A percentile compares a stretch with the other conserved stretches of the same genome.
Conservation (phyloP, 2,888 invertebrate species). For the Trichopria drosophilae region DNA sequence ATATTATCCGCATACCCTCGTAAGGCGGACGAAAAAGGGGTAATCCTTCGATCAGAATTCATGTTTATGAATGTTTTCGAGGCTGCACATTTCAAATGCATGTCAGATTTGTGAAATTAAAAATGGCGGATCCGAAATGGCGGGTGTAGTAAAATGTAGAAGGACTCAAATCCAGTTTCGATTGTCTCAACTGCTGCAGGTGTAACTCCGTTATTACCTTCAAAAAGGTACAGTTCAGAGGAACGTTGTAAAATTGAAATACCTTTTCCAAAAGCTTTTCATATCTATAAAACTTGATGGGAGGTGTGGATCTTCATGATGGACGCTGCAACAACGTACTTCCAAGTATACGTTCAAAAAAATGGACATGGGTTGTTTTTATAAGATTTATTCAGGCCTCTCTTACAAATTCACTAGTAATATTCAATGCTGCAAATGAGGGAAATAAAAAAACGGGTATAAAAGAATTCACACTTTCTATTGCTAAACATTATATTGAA, state of each 20-base stretch:
- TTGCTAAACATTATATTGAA: constrained; percentile 8
- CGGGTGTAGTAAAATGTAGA: no score
- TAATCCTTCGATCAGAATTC: no score
- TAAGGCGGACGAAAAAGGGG: no score
- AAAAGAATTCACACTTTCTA: constrained; percentile 7
- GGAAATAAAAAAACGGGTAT: no score
- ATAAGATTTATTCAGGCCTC: constrained; percentile 3
- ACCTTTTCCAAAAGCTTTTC: constrained; percentile 6
- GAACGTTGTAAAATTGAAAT: no score
- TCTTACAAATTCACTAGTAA: constrained; percentile 8
- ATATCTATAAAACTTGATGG: constrained; percentile 3
- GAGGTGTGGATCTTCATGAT: constrained; percentile 28
- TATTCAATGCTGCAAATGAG: constrained; percentile 10
- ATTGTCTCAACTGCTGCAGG: constrained; percentile 7
- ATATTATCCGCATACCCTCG: no score
- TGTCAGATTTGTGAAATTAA: no score
- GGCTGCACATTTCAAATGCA: no score
- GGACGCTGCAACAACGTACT: constrained; percentile 31
- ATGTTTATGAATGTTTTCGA: no score
- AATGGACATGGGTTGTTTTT: constrained; percentile 32
- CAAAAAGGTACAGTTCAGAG: constrained; percentile 7
- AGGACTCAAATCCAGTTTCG: constrained; percentile 8
- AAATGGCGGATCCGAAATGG: no score
- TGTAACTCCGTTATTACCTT: neutral
- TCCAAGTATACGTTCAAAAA: constrained; percentile 33